phyloP scores from a whole-genome alignment of 2,113 vertebrate species.

The Aphyosemion australe region DNA sequence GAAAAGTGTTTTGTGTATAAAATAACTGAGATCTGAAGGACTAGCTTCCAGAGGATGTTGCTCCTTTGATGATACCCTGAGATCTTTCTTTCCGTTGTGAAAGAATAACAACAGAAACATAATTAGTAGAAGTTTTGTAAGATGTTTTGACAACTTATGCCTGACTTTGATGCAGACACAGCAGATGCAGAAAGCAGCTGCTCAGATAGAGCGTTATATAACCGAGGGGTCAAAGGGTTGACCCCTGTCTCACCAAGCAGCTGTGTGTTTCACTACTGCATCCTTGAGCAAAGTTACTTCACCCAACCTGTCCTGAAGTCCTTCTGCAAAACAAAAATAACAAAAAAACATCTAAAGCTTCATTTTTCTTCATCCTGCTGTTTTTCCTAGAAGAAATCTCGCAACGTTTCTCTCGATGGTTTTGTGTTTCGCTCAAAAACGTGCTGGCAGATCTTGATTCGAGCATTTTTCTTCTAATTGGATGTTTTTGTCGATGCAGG shows the following conservation, averaged over 20 bases:
- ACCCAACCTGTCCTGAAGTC: slow-evolving; percentile 13
- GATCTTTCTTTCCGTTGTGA: too few species aligned
- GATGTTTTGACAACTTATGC: slow-evolving; percentile 18
- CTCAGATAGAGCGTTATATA: slow-evolving; percentile 36
- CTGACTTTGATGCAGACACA: slow-evolving; percentile 35
- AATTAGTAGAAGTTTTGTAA: slow-evolving; percentile 13
- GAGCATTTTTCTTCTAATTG: slow-evolving; percentile 66
- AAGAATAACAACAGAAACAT: neutral
- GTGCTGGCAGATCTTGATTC: slow-evolving; percentile 53
- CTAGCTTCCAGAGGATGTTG: too few species aligned
- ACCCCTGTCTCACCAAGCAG: slow-evolving; percentile 35
- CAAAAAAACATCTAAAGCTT: neutral
- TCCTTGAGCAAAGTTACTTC: slow-evolving; percentile 51
- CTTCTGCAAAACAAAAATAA: neutral
- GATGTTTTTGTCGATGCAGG: slow-evolving; percentile 65
- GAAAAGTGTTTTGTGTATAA: slow-evolving; percentile 15
- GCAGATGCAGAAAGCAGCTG: slow-evolving; percentile 34
- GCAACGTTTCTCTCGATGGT: neutral
- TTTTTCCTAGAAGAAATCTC: neutral
- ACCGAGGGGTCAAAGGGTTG: slow-evolving; percentile 38
- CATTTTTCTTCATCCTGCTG: too few species aligned
- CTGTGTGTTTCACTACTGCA: slow-evolving; percentile 36
- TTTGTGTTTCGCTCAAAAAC: slow-evolving; percentile 21
- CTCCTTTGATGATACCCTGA: too few species aligned
- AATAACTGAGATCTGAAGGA: too few species aligned